Evolutionary conservation across 2,113 vertebrate genomes (phyloP), one percentile per base, ranked within the genome.

Genomic region (Castor canadensis): DNA sequence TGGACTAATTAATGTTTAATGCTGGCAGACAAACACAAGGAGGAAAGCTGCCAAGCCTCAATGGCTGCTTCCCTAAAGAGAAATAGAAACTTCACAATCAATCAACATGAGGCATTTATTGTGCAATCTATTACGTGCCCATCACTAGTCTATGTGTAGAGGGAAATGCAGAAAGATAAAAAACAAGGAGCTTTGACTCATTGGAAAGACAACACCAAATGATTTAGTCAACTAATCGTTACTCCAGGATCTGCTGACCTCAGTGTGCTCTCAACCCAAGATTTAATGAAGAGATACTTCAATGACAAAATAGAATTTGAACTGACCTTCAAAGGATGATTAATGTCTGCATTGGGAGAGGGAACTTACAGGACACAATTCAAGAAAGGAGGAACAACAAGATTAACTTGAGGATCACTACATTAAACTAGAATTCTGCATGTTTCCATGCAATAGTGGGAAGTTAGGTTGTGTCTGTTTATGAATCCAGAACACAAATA

Each of bases 1-100:
- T 66, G 26, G n/a, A 17, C 82, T 94, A 95, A 93, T 96, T 95
- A 93, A 95, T 82, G 72, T 95, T 87, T 91, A 95, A 88, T 82
- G 38, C 69, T 96, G 85, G 90, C 94, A 95, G 84, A 92, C 54
- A 95, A 93, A 87, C 24, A 38, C 52, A 82, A 87, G 54, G 9
- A 8, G 73, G 26, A 96, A 89, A 76, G 71, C 76, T 92, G 93
- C 92, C 95, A 96, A 95, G 56, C 10, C 38, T 92, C 89, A 87
- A 17, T 64, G 92, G 62, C 47, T 71, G 71, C 91, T 94, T 96
- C 87, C 54, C 84, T 94, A 64, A 96, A 93, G 62, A 95, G 82
- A 96, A 95, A 86, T 60, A 94, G 86, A 82, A 94, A 89, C 75
- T 77, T 93, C 40, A 72, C 47, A 81, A 96, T 95, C 85, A 79